Base-by-base conservation (phyloP, 2,113 vertebrate genomes). In the Hyperoodon ampullatus region DNA sequence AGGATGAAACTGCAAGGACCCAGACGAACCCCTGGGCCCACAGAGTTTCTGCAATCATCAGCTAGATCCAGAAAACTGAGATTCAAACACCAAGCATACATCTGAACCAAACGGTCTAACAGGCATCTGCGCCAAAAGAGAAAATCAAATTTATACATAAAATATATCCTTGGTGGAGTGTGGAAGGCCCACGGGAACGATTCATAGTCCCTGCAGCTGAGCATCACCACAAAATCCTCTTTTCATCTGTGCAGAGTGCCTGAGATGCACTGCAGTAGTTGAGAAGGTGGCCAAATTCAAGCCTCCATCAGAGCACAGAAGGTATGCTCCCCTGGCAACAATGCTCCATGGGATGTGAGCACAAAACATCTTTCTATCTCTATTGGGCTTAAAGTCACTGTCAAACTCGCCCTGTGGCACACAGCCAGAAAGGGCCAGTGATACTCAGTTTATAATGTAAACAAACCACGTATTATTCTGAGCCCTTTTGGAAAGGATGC, bases 81-180 rank as follows among this genome's bases (percentile, higher is more conserved):
- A 86, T 53, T 26, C 55, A 3, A 91, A 75, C 44, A 90, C 30
- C 74, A 96, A 80, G n/a, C 39, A 96, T 10, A 93, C n/a, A 58
- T 26, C 8, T 81, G 53, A 58, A 58, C n/a, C n/a, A 23, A 33
- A 77, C 35, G 71, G 84, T 74, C 68, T 71, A 95, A 71, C 8
- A 85, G 66, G 94, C 15, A 94, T 33, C 42, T 88, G 75, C 83
- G 60, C 28, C 50, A 96, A 96, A 85, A 92, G 0, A 90, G 66
- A 94, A 96, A 90, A 85, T 47, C 72, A 88, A 93, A 70, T 83
- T 78, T 90, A 68, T n/a, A 71, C 63, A 95, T 60, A 55, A 95
- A 90, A n/a, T 55, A 88, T 1, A 94, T 55, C 81, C 21, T 60
- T 72, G 7, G 70, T 42, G 18, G n/a, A 71, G 5, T 86, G 42